Base-by-base conservation (phyloP, 2,797 vertebrate genomes). In the Catamblyrhynchus diadema region DNA sequence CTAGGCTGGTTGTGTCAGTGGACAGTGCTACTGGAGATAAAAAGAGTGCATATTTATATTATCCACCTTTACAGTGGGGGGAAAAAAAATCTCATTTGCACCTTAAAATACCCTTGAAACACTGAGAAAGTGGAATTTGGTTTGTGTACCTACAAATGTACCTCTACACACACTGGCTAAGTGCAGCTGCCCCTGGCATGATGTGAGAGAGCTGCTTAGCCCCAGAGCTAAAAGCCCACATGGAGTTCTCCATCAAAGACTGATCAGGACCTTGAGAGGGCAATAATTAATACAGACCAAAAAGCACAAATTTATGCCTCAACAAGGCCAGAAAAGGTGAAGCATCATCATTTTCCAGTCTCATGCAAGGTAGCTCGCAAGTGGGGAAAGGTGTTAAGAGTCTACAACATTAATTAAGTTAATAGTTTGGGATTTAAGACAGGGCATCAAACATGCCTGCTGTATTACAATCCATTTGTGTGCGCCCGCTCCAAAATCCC, bases 401-500 rank as follows among this genome's bases (percentile, higher is more conserved):
- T 74, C 81, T 53, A 48, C 28, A 60, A 28, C 87, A 64, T 85
- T 94, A 94, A 95, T 96, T 96, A 93, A 74, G 80, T 83, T 90
- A 94, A 95, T 91, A 92, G 93, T 88, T 57, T 71, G 87, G 79
- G 93, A 94, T 90, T 94, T 90, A 84, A 92, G 74, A 24, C 48
- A 88, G 88, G 77, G 56, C 51, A 88, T 92, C 88, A 93, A 92
- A 96, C 64, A 61, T 59, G 48, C 64, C 60, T 77, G 64, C 61
- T 89, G 0, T 53, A 61, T 57, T 48, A 72, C 72, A 78, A 74
- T 39, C 60, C 67, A 62, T 56, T 72, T 48, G 22, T 2, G 9
- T 41, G 54, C 21, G 20, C 65, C 72, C 74, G 69, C 61, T 89
- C 35, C 78, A 65, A 78, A 94, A 87, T 91, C 84, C 41, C 86